phyloP scores from a whole-genome alignment of 2,888 invertebrate species.

The Nasonovia ribisnigri region DNA sequence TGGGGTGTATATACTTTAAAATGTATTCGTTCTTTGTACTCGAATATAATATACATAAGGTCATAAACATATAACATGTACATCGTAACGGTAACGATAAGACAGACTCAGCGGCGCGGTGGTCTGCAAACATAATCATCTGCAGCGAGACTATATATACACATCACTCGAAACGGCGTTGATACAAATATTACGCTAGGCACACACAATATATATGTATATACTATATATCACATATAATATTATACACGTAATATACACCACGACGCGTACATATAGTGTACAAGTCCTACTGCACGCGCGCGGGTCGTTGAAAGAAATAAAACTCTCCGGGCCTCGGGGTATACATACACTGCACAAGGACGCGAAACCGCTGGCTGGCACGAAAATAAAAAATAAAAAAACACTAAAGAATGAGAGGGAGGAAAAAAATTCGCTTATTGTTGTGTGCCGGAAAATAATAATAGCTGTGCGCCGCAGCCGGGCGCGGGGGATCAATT shows the following conservation, averaged over 20 bases:
- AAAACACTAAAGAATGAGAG: background rate
- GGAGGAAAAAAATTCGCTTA: slow-evolving; percentile 33
- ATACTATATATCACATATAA: background rate
- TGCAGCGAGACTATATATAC: background rate
- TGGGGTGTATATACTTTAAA: background rate
- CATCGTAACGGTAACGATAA: background rate
- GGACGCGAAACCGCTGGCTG: slow-evolving; percentile 18
- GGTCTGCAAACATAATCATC: slow-evolving; percentile 56
- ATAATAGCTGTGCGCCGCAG: slow-evolving; percentile 33
- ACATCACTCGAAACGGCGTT: slow-evolving; percentile 12
- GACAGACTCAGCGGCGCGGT: background rate
- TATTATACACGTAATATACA: slow-evolving; percentile 3
- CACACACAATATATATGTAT: background rate
- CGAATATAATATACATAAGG: background rate
- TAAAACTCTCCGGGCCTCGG: background rate
- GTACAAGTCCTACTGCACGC: background rate
- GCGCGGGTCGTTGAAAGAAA: background rate
- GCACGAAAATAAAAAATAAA: background rate
- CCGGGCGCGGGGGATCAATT: slow-evolving; percentile 63
- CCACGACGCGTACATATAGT: background rate
- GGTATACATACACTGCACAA: background rate
- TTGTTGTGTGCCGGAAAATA: slow-evolving; percentile 45
- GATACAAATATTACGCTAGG: slow-evolving; percentile 25
- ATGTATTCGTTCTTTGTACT: background rate
- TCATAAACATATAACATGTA: background rate